Base-by-base conservation (phyloP, 2,113 vertebrate species). In the Sylvietta virens region DNA sequence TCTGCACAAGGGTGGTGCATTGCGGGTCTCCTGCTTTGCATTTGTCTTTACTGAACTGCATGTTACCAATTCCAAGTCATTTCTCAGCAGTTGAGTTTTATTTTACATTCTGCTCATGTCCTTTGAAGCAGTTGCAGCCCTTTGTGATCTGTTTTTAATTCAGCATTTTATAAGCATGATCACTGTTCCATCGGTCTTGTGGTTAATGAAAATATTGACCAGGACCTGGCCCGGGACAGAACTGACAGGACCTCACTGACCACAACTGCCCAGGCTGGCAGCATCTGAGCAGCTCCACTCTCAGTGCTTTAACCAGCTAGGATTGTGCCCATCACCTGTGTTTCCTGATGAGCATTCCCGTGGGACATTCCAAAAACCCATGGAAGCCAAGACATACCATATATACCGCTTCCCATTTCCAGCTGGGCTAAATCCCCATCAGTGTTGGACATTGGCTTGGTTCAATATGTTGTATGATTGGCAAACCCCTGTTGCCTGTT, bases 321-420 rank as follows among this genome's bases (percentile, higher is more conserved):
- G 2, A 39, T 1, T 22, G 56, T 11, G 20, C 27, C 40, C 47
- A 28, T 60, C 11, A 1, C 15, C 50, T 62, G 1, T 48, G 1
- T 13, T 80, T 77, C 64, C 47, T 45, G 64, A 50, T 47, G 22
- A 85, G 47, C 50, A 18, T 6, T 45, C 83, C 57, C 7, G 1
- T 11, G 27, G 60, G 28, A 64, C 37, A 33, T 1, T 3, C 53
- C 35, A 67, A 54, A 72, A 37, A 0, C 7, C 42, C 24, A 2
- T 7, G 42, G n/a, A 66, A 57, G 31, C 8, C 64, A 73, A 39
- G 54, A 30, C 3, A 5, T 18, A 28, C 40, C 19, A 0, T 40
- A 47, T 9, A 56, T 65, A 3, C 31, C 35, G 65, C 60, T 61
- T 28, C 42, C 40, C 14, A 7, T 39, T 61, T 40, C 30, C 60